phyloP scores from a whole-genome alignment of 2,888 invertebrate genomes.

The Pantelozetes paolii region DNA sequence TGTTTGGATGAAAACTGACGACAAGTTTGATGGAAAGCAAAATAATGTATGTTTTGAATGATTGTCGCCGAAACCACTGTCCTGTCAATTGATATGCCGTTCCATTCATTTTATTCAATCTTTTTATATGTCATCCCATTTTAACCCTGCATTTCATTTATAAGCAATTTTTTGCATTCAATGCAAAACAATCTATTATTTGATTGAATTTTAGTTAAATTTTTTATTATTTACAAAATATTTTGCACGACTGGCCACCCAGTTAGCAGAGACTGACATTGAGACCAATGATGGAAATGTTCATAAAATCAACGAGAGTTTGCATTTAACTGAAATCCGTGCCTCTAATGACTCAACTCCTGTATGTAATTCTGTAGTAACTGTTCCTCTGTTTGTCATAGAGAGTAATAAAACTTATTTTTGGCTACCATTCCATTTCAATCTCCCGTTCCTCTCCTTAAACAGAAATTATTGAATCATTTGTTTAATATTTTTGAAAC shows the following conservation, averaged over 20 bases:
- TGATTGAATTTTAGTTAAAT: no score
- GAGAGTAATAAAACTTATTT: constrained; percentile 1
- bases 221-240: no score
- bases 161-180: no score
- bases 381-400: background rate
- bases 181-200: no score
- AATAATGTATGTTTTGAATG: background rate
- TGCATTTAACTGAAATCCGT: constrained; percentile 33
- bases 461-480: no score
- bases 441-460: no score
- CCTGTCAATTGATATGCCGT: no score
- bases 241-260: background rate
- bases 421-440: no score
- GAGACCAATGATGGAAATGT: background rate
- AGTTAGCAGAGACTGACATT: constrained; percentile 9
- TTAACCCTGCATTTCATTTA: no score
- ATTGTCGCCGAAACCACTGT: background rate
- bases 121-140: no score
- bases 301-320: background rate
- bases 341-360: constrained; percentile 33
- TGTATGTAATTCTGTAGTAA: constrained; percentile 29
- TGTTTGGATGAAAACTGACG: constrained; percentile 1
- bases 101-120: no score
- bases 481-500: no score
- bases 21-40: background rate